Evolutionary conservation across 1,140 invertebrate species (phyloP).

Genomic region (Periplaneta americana): DNA sequence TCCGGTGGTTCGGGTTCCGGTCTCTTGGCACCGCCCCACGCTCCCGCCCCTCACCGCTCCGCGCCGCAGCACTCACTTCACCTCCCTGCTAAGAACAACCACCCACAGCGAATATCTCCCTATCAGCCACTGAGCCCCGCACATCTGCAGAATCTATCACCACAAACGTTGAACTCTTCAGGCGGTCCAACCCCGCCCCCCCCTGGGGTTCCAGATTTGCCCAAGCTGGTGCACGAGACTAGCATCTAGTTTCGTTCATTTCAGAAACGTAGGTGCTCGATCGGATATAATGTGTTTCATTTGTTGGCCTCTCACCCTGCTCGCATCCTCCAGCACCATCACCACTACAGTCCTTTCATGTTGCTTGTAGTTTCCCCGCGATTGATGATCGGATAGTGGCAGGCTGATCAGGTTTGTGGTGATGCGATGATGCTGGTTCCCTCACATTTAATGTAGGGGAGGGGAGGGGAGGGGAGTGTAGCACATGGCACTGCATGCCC

Average conservation of each 20-base stretch:
- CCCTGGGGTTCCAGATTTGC: slow-evolving; percentile 46
- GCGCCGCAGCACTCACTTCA: slow-evolving; percentile 8
- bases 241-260: slow-evolving; percentile 48
- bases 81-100: slow-evolving; percentile 14
- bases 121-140: slow-evolving; percentile 23
- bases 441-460: background rate
- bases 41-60: background rate
- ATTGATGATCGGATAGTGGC: slow-evolving; percentile 14
- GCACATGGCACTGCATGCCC: slow-evolving; percentile 12
- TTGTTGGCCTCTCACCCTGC: background rate
- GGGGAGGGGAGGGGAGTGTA: background rate
- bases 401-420: slow-evolving; percentile 24
- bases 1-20: background rate
- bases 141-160: slow-evolving; percentile 23
- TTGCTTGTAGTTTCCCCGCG: slow-evolving; percentile 11
- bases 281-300: background rate
- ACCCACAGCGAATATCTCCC: slow-evolving; percentile 21
- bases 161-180: slow-evolving; percentile 19
- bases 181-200: slow-evolving; percentile 4
- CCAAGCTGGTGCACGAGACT: slow-evolving; percentile 64
- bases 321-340: background rate
- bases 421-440: slow-evolving; percentile 18
- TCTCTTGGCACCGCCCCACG: background rate
- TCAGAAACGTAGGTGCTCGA: slow-evolving; percentile 1
- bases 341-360: background rate